Conservation (phyloP, 2,888 invertebrate species). For the Andrena hattorfiana region DNA sequence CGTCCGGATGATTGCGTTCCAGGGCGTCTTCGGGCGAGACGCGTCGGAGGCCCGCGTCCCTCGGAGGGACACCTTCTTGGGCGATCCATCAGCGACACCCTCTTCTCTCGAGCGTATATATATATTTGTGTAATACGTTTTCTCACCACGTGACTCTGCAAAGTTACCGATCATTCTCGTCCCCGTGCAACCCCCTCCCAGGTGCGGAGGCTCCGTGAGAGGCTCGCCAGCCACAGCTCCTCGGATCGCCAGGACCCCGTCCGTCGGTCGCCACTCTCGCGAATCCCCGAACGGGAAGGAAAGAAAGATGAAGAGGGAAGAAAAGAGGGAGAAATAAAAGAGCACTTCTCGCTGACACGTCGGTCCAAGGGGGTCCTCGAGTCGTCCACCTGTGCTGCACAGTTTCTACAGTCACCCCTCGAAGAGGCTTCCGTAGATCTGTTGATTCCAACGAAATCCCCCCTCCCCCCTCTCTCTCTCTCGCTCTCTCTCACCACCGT, state of each 20-base stretch:
- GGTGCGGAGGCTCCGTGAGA: not conserved
- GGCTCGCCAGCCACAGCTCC: not conserved
- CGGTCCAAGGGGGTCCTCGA: constrained; percentile 9
- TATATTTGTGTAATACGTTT: no score
- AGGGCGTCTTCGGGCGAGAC: no score
- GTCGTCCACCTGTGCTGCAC: constrained; percentile 1
- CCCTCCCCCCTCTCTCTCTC: no score
- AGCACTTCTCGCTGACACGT: constrained; percentile 16
- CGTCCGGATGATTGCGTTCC: not conserved
- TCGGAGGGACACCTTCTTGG: no score
- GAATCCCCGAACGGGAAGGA: not conserved
- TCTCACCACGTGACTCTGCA: not conserved
- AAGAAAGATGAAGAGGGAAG: not conserved
- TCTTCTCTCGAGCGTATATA: no score
- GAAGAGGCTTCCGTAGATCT: constrained; percentile 12
- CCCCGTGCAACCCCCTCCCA: not conserved
- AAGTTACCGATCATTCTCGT: no score
- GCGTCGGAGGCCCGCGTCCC: no score
- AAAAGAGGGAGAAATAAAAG: not conserved
- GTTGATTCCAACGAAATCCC: not conserved
- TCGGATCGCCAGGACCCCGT: constrained; percentile 10
- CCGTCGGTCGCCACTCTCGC: constrained; percentile 15
- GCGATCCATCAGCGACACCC: no score
- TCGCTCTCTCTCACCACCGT: constrained; percentile 18
- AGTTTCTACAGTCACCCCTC: constrained; percentile 12